Evolutionary conservation across 2,888 invertebrate genomes (phyloP).

Genomic region (Acrobasis suavella): DNA sequence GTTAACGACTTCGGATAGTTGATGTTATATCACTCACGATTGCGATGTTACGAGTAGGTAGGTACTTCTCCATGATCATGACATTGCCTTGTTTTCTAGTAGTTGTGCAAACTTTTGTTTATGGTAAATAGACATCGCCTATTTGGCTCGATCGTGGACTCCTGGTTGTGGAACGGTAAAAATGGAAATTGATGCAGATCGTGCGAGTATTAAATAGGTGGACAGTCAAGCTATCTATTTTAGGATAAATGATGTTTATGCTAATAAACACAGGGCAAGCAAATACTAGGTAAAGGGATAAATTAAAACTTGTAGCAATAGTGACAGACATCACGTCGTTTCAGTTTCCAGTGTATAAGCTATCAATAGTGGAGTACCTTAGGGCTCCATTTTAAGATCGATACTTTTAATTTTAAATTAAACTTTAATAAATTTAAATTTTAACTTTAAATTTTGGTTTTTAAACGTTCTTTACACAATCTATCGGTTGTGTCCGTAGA

Average conservation of each 20-base stretch:
- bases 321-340: too few relatives aligned
- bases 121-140: constrained; percentile 9
- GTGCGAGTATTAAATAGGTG: constrained; percentile 1
- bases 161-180: neutral
- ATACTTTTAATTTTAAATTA: too few relatives aligned
- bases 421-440: too few relatives aligned
- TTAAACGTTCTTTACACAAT: too few relatives aligned
- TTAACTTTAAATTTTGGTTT: too few relatives aligned
- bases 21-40: constrained; percentile 4
- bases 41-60: neutral
- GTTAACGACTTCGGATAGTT: constrained; percentile 11
- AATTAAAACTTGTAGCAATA: too few relatives aligned
- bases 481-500: too few relatives aligned
- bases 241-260: neutral
- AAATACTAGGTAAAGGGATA: too few relatives aligned
- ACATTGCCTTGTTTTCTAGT: constrained; percentile 13
- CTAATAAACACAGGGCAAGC: neutral
- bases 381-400: too few relatives aligned
- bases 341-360: too few relatives aligned
- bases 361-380: too few relatives aligned
- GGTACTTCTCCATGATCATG: constrained; percentile 2
- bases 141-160: constrained; percentile 9
- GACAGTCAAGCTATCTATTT: neutral
- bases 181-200: constrained; percentile 6
- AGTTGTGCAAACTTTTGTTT: constrained; percentile 18